phyloP scores from a whole-genome alignment of 2,797 vertebrate genomes.

The Pantherophis vulpinus region DNA sequence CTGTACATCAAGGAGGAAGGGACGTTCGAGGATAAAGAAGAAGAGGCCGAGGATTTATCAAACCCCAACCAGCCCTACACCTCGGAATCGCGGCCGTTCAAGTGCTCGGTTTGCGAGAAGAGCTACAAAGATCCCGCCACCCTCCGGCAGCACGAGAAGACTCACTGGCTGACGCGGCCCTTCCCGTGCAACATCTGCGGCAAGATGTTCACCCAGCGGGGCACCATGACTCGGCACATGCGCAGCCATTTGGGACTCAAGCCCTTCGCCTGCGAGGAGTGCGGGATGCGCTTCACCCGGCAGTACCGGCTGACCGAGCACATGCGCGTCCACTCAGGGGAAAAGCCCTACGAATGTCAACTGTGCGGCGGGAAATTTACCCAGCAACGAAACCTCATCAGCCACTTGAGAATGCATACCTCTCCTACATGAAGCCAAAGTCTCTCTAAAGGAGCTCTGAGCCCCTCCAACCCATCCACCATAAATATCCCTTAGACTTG shows the following conservation, averaged over 20 bases:
- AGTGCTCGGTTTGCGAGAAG: conserved; percentile 94
- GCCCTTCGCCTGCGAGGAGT: conserved; percentile 97
- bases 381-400: conserved; percentile 99
- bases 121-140: conserved; percentile 98
- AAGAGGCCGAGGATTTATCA: conserved; percentile 88
- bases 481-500: conserved; percentile 72
- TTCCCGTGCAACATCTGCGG: conserved; percentile 99
- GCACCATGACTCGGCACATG: conserved; percentile 99
- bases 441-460: conserved; percentile 75
- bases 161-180: conserved; percentile 95
- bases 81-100: conserved; percentile 86
- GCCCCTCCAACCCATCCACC: conserved; percentile 61
- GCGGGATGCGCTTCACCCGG: conserved; percentile 98
- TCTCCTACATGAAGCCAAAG: conserved; percentile 96
- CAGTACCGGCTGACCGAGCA: conserved; percentile 99
- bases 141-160: conserved; percentile 96
- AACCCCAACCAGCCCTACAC: conserved; percentile 77
- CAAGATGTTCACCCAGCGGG: conserved; percentile 98
- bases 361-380: conserved; percentile 98
- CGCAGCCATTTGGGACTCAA: conserved; percentile 98
- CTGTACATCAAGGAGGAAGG: conserved; percentile 90
- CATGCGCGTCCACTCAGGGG: conserved; percentile 98
- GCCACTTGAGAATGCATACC: conserved; percentile 99
- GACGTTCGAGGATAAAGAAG: conserved; percentile 75
- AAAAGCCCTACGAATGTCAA: conserved; percentile 99